These are phyloP conservation scores for Hypotaenidia okinawae DNA, from an alignment of 2,797 vertebrate species.

Conservation along the genomic window DNA sequence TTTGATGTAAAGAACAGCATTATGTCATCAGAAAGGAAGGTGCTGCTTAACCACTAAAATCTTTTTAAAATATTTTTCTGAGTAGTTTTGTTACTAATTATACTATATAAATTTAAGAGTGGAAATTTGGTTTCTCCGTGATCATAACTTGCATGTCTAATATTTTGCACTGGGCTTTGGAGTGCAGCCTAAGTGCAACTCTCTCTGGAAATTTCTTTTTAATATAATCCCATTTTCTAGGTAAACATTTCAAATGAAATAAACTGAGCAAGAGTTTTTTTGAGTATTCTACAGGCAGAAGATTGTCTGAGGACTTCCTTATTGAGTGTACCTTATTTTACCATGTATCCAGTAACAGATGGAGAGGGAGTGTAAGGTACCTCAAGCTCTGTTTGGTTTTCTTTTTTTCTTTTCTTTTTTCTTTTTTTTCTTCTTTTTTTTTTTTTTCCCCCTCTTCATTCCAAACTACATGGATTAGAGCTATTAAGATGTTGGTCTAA, in stretches of 20 bases:
- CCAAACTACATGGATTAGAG: background rate
- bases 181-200: background rate
- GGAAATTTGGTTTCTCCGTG: background rate
- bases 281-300: constrained; percentile 7
- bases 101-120: background rate
- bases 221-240: constrained; percentile 31
- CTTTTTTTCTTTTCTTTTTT: background rate
- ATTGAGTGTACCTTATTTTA: constrained; percentile 48
- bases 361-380: background rate
- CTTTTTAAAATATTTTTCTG: constrained; percentile 11
- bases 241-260: constrained; percentile 30
- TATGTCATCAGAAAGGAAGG: constrained; percentile 19
- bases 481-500: constrained; percentile 57
- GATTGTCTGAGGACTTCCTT: constrained; percentile 61
- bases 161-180: background rate
- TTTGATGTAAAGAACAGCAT: background rate
- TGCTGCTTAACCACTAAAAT: constrained; percentile 11
- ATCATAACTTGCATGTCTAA: background rate
- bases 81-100: constrained; percentile 24
- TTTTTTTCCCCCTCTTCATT: background rate
- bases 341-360: constrained; percentile 10
- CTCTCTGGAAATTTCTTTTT: constrained; percentile 31
- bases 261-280: background rate
- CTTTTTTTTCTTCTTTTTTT: background rate
- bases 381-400: constrained; percentile 44